Evolutionary conservation across 2,888 invertebrate genomes (phyloP), one percentile per base, ranked within the genome.

Genomic region (Thumatha senex): DNA sequence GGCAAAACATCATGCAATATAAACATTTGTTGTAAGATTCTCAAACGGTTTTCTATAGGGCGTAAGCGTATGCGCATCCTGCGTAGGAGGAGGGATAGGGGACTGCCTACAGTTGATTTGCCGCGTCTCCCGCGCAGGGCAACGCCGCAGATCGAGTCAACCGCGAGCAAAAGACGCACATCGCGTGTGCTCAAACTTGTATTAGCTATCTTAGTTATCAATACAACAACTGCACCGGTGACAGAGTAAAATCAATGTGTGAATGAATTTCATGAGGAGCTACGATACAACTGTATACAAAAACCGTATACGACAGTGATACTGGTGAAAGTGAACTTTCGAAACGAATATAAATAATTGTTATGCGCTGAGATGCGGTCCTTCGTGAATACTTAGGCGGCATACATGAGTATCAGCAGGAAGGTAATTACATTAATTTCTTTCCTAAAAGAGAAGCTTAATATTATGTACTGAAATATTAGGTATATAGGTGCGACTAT

Each of bases 401-500:
- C 71, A 80, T 87, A 80, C 82, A 89, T 89, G 89, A 82, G 77
- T 76, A 75, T 77, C 76, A 84, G 84, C 74, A 76, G 71, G 74
- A 80, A 86, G 89, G 89, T 89, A 78, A 73, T 61, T 12, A 30
- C 31, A 31, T 15, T 24, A 5, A 24, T 24, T 24, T 24, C 18
- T 24, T 24, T 24, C 18, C 5, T 24, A 4, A 4, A 24, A 24
- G 5, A 24, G 5, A 24, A 7, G 9, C 11, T 8, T 11, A 31
- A 8, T 30, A 31, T 31, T 31, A 10, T 2, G 8, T 8, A 31
- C 31, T 30, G 30, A 30, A 7, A 7, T 30, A 30, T 30, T 30
- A 30, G 8, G 8, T 30, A 7, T 7, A 5, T 7, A 5, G 8
- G 5, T 30, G 30, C 8, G 30, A 30, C 30, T 30, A 30, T n/a